phyloP scores from a whole-genome alignment of 2,113 vertebrate genomes.

The Poecile atricapillus region DNA sequence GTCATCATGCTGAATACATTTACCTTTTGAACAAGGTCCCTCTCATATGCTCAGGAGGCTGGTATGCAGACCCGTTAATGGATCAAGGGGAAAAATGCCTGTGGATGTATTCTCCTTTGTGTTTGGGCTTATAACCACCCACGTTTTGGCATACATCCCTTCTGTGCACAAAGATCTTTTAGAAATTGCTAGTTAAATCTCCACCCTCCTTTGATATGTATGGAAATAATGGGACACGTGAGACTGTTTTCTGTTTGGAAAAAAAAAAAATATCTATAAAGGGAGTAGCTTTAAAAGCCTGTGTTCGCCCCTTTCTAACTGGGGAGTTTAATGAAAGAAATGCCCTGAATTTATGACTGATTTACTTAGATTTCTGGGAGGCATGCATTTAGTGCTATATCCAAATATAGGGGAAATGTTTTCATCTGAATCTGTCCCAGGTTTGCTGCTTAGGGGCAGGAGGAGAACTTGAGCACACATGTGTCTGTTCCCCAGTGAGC shows the following conservation, averaged over 20 bases:
- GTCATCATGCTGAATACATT: conserved; percentile 54
- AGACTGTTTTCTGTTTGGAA: conserved; percentile 31
- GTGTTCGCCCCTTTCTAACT: not conserved
- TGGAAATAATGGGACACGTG: conserved; percentile 64
- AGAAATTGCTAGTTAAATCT: conserved; percentile 54
- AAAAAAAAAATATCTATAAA: not conserved
- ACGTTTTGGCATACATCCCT: conserved; percentile 62
- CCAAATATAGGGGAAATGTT: not conserved
- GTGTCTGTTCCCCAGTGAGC: not conserved
- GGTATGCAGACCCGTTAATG: conserved; percentile 61
- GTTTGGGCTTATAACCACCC: conserved; percentile 62
- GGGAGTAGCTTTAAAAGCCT: conserved; percentile 24
- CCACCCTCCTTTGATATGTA: conserved; percentile 66
- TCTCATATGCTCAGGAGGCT: conserved; percentile 35
- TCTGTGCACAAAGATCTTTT: conserved; percentile 66
- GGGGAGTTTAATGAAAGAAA: not conserved
- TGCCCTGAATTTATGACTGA: not conserved
- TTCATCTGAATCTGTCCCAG: not conserved
- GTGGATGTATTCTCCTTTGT: conserved; percentile 64
- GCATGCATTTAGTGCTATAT: not conserved
- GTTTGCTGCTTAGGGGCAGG: not conserved
- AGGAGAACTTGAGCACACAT: not conserved
- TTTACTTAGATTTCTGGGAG: not conserved
- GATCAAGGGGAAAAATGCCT: conserved; percentile 64
- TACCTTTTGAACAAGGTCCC: conserved; percentile 63